Base-by-base conservation (phyloP, 2,113 vertebrate species). In the Ictidomys tridecemlineatus region DNA sequence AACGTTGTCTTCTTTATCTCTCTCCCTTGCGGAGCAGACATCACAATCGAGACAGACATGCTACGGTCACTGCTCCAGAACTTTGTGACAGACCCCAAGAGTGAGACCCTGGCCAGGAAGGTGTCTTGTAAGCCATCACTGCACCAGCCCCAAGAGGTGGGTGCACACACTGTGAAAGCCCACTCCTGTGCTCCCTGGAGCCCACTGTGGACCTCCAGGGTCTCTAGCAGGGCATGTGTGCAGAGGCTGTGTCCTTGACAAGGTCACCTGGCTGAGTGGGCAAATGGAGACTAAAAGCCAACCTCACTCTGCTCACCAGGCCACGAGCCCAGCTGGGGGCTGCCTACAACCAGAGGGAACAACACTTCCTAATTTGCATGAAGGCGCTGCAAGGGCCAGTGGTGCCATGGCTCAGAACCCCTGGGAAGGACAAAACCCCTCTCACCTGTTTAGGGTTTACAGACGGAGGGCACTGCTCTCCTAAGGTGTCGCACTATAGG, bases 11-110 rank as follows among this genome's bases (percentile, higher is more conserved):
- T 42, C 65, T 63, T 45, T 37, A 39, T 58, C 51, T 80, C 17
- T 83, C 13, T 48, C 28, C 26, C 9, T 45, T 9, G 0, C 74
- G 83, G 90, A 85, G 45, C 85, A 98, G 98, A 98, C 87, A 96
- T 98, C 95, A 96, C 97, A 0, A 56, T 98, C 0, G 97, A 98
- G 96, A 98, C 98, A 26, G 98, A 98, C 70, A 97, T 98, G 98
- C 91, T 98, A 85, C 97, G 98, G 24, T 97, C 97, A 0, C 96
- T 98, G 86, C 98, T 98, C 82, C 98, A 98, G 85, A 98, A 97
- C 58, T 96, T 98, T 0, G 93, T 98, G 45, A 91, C 92, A 16
- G 98, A 98, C 37, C 97, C 89, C 0, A 97, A 98, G 93, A 98
- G 97, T 0, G 96, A 98, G 79, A 91, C 94, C 4, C 96, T 98